Conservation (phyloP, 2,888 invertebrate species). For the Nephrotoma flavescens region DNA sequence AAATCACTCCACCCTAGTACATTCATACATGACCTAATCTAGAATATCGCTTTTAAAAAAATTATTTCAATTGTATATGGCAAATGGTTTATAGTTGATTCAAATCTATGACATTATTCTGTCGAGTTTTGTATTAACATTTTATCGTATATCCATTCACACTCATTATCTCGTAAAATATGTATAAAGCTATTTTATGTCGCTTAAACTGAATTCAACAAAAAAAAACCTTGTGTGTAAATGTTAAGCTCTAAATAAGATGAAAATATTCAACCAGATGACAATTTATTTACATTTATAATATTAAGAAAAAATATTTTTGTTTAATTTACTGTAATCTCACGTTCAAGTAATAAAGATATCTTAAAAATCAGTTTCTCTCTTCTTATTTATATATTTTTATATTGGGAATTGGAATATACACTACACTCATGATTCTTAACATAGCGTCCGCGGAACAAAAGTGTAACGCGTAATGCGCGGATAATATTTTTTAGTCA, state of each 20-base stretch:
- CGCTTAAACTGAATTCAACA: not conserved
- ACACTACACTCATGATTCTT: not conserved
- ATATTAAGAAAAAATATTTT: not conserved
- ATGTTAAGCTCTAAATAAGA: not conserved
- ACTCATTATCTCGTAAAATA: not conserved
- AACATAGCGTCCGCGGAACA: not conserved
- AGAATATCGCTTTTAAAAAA: too few relatives aligned
- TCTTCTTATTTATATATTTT: not conserved
- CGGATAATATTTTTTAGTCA: too few relatives aligned
- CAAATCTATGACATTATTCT: not conserved
- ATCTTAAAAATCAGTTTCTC: not conserved
- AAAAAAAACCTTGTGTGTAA: not conserved
- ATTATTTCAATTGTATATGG: not conserved
- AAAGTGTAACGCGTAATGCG: not conserved
- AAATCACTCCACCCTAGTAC: too few relatives aligned
- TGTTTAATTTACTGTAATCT: not conserved
- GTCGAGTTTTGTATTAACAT: not conserved
- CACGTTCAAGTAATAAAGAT: not conserved
- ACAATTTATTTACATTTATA: not conserved
- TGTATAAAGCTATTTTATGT: not conserved
- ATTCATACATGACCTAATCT: too few relatives aligned
- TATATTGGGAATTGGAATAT: not conserved
- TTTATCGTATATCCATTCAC: not conserved
- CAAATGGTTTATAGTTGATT: not conserved
- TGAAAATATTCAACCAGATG: not conserved